Evolutionary conservation across 2,797 vertebrate genomes (phyloP), one percentile per base, ranked within the genome.

Genomic region (Spinus olivaceus): DNA sequence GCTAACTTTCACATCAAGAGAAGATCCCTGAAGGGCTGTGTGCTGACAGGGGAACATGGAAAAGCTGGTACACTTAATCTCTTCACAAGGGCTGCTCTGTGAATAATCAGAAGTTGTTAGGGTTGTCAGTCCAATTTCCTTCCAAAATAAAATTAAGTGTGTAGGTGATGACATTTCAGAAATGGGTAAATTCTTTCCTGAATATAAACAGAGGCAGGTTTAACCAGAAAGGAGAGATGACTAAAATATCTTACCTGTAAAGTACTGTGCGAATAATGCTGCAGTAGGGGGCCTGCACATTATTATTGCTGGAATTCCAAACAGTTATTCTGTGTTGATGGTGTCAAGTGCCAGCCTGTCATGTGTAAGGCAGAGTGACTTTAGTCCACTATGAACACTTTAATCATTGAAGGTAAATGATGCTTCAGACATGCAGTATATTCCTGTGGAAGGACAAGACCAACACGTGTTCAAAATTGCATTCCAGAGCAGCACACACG

Each of bases 41-140:
- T 83, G 83, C 95, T 96, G 93, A 86, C 83, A 73, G 88, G 88
- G 77, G 80, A 94, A 78, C 82, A 66, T 4, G 49, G 86, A 42
- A 79, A 91, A 79, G 54, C 73, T 91, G 17, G 90, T 93, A 72
- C 12, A 2, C 66, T 79, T 92, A 94, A 95, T 95, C 90, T 76
- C 88, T 66, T 90, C 88, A 67, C 90, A 84, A 46, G 66, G 80
- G 63, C 82, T 94, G 66, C 50, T 86, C 66, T 70, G 73, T 94
- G 92, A 90, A 95, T 91, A 92, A 92, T 92, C 81, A 72, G 94
- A 72, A 95, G 76, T 74, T 81, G 79, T 91, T 91, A 93, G 76
- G 87, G 70, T 81, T 94, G 91, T 92, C 95, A 94, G 41, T 66
- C 85, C 70, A 41, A 81, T 92, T 94, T 86, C 77, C 80, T 93